phyloP scores from a whole-genome alignment of 2,888 invertebrate species.

The Periphyllus acericola region DNA sequence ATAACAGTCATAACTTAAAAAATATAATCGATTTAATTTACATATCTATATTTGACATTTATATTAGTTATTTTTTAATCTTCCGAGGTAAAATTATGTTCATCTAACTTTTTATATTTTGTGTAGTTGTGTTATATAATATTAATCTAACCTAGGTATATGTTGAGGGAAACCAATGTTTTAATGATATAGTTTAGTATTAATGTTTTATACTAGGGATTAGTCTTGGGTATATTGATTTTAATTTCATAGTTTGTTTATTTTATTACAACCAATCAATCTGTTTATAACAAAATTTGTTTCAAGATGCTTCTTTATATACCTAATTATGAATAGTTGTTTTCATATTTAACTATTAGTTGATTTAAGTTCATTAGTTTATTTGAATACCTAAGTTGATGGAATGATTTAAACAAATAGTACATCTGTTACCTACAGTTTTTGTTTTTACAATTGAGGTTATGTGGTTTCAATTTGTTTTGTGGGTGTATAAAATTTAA shows the following conservation, averaged over 20 bases:
- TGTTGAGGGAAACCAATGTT: too few relatives aligned
- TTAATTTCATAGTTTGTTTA: neutral
- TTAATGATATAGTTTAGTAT: neutral
- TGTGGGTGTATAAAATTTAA: neutral
- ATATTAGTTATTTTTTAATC: neutral
- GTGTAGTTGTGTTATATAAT: neutral
- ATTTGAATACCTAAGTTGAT: neutral
- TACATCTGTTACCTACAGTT: neutral
- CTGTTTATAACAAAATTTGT: neutral
- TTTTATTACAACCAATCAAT: neutral
- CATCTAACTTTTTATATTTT: neutral
- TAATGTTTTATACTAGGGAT: too few relatives aligned
- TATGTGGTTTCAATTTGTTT: conserved; percentile 7
- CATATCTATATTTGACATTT: too few relatives aligned
- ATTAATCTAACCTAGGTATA: neutral
- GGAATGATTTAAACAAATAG: neutral
- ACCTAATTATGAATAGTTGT: neutral
- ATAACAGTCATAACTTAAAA: too few relatives aligned
- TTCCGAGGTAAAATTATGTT: neutral
- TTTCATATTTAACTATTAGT: neutral
- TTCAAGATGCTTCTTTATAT: neutral
- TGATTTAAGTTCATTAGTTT: neutral
- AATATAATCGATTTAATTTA: too few relatives aligned
- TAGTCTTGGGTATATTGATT: too few relatives aligned
- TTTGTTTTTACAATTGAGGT: conserved; percentile 35